These are phyloP conservation scores for Nephila pilipes DNA, from an alignment of 1,140 invertebrate genomes.

Conservation along the genomic window DNA sequence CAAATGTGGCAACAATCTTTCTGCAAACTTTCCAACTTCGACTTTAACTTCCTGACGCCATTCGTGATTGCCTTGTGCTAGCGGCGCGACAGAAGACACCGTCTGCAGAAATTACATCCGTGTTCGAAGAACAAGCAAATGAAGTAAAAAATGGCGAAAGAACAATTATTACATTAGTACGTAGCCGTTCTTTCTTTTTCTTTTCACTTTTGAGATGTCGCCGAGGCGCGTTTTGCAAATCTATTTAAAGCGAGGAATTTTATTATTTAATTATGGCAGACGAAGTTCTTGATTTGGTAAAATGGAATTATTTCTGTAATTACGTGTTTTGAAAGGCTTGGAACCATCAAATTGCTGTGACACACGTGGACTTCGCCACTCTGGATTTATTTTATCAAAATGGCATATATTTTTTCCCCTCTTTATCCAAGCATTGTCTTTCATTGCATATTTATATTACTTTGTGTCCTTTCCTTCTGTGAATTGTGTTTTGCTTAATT, in stretches of 20 bases:
- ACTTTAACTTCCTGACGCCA: conserved; percentile 53
- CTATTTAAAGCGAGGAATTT: conserved; percentile 76
- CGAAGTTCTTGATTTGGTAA: conserved; percentile 75
- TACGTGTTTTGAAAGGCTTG: conserved; percentile 71
- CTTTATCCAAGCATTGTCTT: conserved; percentile 30
- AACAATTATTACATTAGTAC: conserved; percentile 76
- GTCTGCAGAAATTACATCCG: conserved; percentile 70
- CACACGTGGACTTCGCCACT: conserved; percentile 14
- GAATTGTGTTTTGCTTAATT: conserved; percentile 75
- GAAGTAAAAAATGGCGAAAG: conserved; percentile 72
- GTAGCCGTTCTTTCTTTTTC: conserved; percentile 56
- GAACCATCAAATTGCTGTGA: conserved; percentile 69
- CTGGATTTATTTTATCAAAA: conserved; percentile 70
- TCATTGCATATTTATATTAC: conserved; percentile 58
- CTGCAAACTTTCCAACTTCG: conserved; percentile 74
- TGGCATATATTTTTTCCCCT: conserved; percentile 49
- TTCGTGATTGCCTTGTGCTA: conserved; percentile 55
- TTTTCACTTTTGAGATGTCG: conserved; percentile 24
- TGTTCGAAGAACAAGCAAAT: conserved; percentile 49
- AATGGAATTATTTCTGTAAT: conserved; percentile 76
- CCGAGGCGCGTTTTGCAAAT: conserved; percentile 70
- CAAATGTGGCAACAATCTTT: conserved; percentile 75
- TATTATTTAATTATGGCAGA: conserved; percentile 76
- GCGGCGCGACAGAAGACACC: background rate
- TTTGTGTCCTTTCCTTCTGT: conserved; percentile 64